Evolutionary conservation across 1,140 invertebrate genomes (phyloP).

Genomic region (Ooceraea biroi): DNA sequence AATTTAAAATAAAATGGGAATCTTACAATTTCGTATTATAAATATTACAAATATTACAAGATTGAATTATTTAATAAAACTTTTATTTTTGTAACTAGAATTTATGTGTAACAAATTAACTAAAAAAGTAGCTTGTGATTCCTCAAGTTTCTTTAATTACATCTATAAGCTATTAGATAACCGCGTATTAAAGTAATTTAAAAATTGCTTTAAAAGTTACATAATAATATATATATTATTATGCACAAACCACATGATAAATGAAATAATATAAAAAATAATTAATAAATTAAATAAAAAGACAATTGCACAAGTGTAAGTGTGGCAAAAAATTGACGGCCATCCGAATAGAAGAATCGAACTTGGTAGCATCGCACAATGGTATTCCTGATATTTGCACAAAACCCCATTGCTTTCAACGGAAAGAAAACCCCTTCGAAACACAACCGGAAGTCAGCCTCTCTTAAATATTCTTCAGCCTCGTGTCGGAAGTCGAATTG

Average conservation of each 20-base stretch:
- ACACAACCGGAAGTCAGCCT: background rate
- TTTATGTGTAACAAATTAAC: too few species aligned
- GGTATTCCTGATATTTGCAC: slow-evolving; percentile 3
- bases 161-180: too few species aligned
- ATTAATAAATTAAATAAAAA: background rate
- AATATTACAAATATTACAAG: background rate
- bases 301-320: background rate
- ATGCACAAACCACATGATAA: too few species aligned
- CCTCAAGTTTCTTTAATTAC: too few species aligned
- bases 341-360: slow-evolving; percentile 1
- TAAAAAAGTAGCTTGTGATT: too few species aligned
- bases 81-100: background rate
- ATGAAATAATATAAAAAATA: too few species aligned
- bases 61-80: background rate
- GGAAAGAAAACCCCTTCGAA: background rate
- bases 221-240: too few species aligned
- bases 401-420: background rate
- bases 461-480: too few species aligned
- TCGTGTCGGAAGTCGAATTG: background rate
- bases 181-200: too few species aligned
- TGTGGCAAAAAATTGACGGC: background rate
- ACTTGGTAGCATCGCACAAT: slow-evolving; percentile 27
- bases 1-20: background rate
- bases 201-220: too few species aligned
- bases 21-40: background rate